Percentiles rank a stretch among this genome's conserved stretches.
Conservation (phyloP, 2,113 vertebrate species). For the Oreochromis niloticus region DNA sequence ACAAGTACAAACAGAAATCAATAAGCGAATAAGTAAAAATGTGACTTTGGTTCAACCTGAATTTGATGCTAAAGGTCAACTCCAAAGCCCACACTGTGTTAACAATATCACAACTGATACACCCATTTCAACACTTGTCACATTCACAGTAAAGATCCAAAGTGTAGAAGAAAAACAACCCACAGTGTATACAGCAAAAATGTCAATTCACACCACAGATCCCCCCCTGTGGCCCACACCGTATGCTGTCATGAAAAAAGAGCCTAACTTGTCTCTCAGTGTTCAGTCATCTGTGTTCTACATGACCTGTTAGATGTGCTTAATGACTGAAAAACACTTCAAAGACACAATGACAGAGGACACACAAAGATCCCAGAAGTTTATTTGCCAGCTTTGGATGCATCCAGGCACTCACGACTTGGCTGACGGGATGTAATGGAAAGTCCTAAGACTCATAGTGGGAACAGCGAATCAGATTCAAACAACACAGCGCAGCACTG, state of each 20-base stretch:
- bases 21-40: background rate
- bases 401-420: constrained; percentile 3
- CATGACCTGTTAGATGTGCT: background rate
- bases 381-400: background rate
- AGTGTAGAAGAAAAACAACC: background rate
- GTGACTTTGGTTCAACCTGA: background rate
- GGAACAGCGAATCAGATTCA: constrained; percentile 7
- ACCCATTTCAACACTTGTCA: background rate
- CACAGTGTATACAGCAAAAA: background rate
- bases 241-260: background rate
- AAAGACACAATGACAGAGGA: constrained; percentile 24
- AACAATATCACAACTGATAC: background rate
- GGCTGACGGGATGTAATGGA: background rate
- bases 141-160: background rate
- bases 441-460: constrained; percentile 15
- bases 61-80: background rate
- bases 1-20: background rate
- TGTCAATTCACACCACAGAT: background rate
- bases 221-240: background rate
- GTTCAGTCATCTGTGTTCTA: background rate
- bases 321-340: background rate
- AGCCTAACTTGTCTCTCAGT: background rate
- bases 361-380: constrained; percentile 5
- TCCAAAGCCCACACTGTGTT: background rate
- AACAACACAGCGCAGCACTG: background rate